Base-by-base conservation (phyloP, 2,888 invertebrate genomes). In the Oxytorus armatus region DNA sequence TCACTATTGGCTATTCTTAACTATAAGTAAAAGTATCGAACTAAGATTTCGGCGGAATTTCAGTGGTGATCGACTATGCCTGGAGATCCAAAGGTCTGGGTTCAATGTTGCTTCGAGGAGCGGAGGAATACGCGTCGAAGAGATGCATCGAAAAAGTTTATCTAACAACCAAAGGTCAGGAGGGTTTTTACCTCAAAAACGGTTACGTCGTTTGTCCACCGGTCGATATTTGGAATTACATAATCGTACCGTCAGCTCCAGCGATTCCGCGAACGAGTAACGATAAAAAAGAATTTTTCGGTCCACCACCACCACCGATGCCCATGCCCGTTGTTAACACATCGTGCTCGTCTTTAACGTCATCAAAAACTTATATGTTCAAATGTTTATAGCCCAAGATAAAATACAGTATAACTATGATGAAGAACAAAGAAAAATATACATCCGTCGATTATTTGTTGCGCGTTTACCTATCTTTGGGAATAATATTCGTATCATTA, bases 21-120 rank as follows among this genome's bases (percentile, higher is more conserved):
- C 5, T 5, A 5, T 5, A 4, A 3, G 5, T 4, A 5, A 29
- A 3, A 29, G 3, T 29, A 4, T 29, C 3, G 29, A 29, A 4
- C 29, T 29, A 29, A 29, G 5, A 29, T 29, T 29, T 29, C 29
- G 3, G 5, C 36, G 36, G 36, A 1, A 8, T 89, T 90, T 66
- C 83, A 93, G 97, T 97, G 84, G 95, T 97, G 14, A 96, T 97
- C 88, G 94, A 94, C 84, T 95, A 94, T 90, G 92, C 92, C 16
- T 93, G 95, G 87, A 93, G 97, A 84, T 96, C 96, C 10, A 94
- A 95, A 91, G 97, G 96, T 84, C 93, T 96, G 82, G 97, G 97
- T 18, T 95, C 95, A 86, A 93, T 94, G 87, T 92, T 97, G 44
- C 95, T 97, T 95, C 93, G 92, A 77, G 94, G 95, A 89, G 94